Evolutionary conservation across 2,888 invertebrate genomes (phyloP).

Genomic region (Euzetes globulus): DNA sequence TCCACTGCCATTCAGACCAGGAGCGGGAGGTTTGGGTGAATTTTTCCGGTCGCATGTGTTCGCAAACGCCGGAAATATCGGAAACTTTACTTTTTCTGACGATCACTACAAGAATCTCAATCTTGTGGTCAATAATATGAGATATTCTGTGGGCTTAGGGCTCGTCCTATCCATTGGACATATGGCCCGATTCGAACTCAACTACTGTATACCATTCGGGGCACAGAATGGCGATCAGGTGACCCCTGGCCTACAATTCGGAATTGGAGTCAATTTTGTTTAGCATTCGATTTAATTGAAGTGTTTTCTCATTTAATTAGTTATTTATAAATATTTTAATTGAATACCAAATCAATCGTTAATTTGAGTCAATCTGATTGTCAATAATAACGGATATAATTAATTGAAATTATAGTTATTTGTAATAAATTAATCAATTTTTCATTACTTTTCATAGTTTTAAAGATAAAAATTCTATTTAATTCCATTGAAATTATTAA

Average conservation of each 20-base stretch:
- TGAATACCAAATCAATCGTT: too few species aligned
- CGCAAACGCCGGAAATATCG: slow-evolving; percentile 76
- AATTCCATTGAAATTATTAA: too few species aligned
- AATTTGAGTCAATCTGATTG: too few species aligned
- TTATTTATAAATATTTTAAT: too few species aligned
- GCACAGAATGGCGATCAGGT: slow-evolving; percentile 59
- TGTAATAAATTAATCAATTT: too few species aligned
- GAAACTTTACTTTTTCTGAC: slow-evolving; percentile 49
- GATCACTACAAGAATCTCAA: slow-evolving; percentile 45
- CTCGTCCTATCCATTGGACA: slow-evolving; percentile 73
- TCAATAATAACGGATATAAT: too few species aligned
- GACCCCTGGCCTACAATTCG: slow-evolving; percentile 69
- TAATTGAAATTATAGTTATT: too few species aligned
- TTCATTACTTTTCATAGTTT: too few species aligned
- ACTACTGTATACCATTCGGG: slow-evolving; percentile 75
- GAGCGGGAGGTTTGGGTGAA: slow-evolving; percentile 69
- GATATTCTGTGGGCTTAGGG: slow-evolving; percentile 74
- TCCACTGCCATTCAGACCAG: slow-evolving; percentile 78
- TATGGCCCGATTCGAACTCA: slow-evolving; percentile 84
- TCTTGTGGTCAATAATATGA: slow-evolving; percentile 45
- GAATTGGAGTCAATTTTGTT: slow-evolving; percentile 71
- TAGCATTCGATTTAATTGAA: slow-evolving; percentile 45
- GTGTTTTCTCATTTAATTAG: not conserved
- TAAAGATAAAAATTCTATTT: too few species aligned
- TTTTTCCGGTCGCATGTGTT: slow-evolving; percentile 82